Evolutionary conservation across 92 coral and sea anemone genomes (phyloP), one percentile per base, ranked within the genome.

Genomic region (Epizoanthus rinbou): DNA sequence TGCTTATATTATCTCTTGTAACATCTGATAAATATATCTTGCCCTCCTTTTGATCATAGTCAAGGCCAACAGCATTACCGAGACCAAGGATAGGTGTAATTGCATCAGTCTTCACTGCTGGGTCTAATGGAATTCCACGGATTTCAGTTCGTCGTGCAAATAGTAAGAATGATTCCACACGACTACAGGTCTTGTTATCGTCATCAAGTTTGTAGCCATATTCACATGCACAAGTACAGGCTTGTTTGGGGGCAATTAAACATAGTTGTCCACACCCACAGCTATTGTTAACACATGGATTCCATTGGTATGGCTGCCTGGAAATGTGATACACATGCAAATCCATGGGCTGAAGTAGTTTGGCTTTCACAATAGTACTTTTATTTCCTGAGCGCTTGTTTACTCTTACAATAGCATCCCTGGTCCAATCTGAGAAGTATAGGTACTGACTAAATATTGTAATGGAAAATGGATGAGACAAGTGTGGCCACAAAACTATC

Each of bases 381-480:
- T 76, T 74, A 37, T 94, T 94, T 1, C 91, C 92, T 22, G 87
- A 80, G 65, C 94, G 90, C 72, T 94, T 88, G 54, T 92, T 85
- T 5, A 96, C 97, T 50, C 84, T 92, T 24, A 92, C 83, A 69
- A 96, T 88, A 6, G 93, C 98, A 45, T 92, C 96, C 15, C 88
- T 68, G 3, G 52, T 80, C 99, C 99, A 93, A 65, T 96, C 99
- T 1, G 99, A 90, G 86, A 92, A 92, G 86, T 89, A 94, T 10
- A 96, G 57, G 60, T 70, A 35, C 28, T 91, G 87, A 63, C 94
- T 57, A 73, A 87, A 96, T 22, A 96, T 81, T 17, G 98, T 90
- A 33, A 96, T 87, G 10, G 98, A 95, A 85, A 96, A 93, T 53
- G 99, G 99, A 65, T 94, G 98, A 4, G 84, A 90, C 33, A 93